A percentile compares a stretch with the other conserved stretches of the same genome.
phyloP scores from a whole-genome alignment of 2,888 invertebrate genomes.

The Bombylius discolor region DNA sequence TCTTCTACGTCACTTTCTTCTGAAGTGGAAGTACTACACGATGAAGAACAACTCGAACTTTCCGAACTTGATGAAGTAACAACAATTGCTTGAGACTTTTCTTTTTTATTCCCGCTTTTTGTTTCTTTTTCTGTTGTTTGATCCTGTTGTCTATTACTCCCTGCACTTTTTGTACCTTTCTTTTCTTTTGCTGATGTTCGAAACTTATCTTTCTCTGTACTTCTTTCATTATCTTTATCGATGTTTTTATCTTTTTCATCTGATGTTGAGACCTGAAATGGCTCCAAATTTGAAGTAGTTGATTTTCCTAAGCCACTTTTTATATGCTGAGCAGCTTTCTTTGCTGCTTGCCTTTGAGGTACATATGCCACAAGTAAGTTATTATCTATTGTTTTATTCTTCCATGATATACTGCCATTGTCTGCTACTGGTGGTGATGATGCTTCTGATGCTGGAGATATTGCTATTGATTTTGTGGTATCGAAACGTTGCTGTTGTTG shows the following conservation, averaged over 20 bases:
- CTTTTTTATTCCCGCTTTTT: slow-evolving; percentile 19
- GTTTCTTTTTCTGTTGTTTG: background rate
- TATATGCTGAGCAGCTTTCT: slow-evolving; percentile 81
- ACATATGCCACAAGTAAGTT: slow-evolving; percentile 64
- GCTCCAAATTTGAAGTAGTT: slow-evolving; percentile 5
- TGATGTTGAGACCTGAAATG: slow-evolving; percentile 17
- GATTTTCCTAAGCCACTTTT: slow-evolving; percentile 56
- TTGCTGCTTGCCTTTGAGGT: slow-evolving; percentile 80
- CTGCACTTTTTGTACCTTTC: slow-evolving; percentile 16
- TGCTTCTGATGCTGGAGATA: background rate
- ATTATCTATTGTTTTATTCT: slow-evolving; percentile 32
- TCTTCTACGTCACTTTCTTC: slow-evolving; percentile 45
- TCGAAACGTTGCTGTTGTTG: background rate
- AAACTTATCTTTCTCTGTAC: slow-evolving; percentile 26
- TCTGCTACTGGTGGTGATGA: slow-evolving; percentile 16
- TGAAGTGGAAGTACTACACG: slow-evolving; percentile 45
- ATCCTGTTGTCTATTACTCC: slow-evolving; percentile 10
- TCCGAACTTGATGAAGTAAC: slow-evolving; percentile 38
- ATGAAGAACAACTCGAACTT: slow-evolving; percentile 45
- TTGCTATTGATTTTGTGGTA: background rate
- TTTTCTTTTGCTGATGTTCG: slow-evolving; percentile 28
- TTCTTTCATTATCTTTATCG: slow-evolving; percentile 16
- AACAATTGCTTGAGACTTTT: slow-evolving; percentile 25
- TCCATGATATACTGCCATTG: slow-evolving; percentile 36
- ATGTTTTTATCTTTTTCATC: slow-evolving; percentile 23